These are phyloP conservation scores for Erpornis zantholeuca DNA, from an alignment of 2,113 vertebrate species.

Conservation along the genomic window DNA sequence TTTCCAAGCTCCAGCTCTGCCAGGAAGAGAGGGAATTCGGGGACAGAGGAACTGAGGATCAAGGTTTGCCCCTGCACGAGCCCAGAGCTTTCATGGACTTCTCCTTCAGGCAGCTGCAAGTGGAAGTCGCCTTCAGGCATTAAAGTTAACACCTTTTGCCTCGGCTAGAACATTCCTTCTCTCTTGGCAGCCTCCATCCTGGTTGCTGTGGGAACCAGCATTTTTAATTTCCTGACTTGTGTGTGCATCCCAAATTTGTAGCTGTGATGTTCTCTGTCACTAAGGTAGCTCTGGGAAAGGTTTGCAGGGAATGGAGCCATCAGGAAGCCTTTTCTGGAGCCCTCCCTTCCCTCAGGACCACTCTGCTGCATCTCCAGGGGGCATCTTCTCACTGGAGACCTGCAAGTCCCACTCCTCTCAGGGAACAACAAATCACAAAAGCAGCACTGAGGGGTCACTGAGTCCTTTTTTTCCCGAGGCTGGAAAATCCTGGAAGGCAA, in stretches of 20 bases:
- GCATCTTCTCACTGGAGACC: neutral
- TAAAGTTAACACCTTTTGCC: conserved; percentile 34
- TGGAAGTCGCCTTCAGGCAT: conserved; percentile 1
- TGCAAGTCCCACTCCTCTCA: neutral
- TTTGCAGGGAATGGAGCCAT: neutral
- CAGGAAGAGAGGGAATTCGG: neutral
- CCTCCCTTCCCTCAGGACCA: neutral
- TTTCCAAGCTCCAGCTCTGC: neutral
- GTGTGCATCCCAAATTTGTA: neutral
- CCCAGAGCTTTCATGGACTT: neutral
- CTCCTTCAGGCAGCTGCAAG: neutral
- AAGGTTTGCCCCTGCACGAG: neutral
- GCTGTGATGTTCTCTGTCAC: conserved; percentile 21
- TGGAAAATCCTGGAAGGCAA: neutral
- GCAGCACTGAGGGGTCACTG: neutral
- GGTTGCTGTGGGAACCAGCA: conserved; percentile 62
- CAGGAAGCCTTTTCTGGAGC: neutral
- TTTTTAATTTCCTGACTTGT: conserved; percentile 48
- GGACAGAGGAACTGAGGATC: neutral
- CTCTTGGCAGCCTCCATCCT: conserved; percentile 31
- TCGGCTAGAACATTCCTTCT: conserved; percentile 20
- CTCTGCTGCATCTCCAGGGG: neutral
- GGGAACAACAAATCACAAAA: neutral
- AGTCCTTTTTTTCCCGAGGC: neutral
- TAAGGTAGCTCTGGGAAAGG: neutral